Conservation (phyloP, 2,113 vertebrate species). For the Planiliza haematocheilus region DNA sequence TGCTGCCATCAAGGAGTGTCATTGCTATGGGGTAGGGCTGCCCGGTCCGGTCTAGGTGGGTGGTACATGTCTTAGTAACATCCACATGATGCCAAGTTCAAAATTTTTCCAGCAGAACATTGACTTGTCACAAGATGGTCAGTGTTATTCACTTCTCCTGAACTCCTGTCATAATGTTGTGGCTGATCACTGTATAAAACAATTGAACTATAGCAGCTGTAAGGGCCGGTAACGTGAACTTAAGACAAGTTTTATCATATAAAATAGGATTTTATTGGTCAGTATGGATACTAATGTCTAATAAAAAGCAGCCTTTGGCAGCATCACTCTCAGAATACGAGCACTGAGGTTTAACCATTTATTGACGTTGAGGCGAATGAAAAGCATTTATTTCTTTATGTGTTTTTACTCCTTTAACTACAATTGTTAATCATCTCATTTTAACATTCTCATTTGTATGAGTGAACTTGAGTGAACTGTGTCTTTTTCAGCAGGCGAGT, state of each 20-base stretch:
- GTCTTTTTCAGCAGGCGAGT: not conserved
- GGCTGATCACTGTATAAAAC: not conserved
- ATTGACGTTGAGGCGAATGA: conserved; percentile 2
- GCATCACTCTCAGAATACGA: not conserved
- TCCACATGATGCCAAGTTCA: too few relatives aligned
- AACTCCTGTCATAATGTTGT: too few relatives aligned
- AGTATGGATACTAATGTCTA: not conserved
- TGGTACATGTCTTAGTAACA: too few relatives aligned
- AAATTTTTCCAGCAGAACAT: too few relatives aligned
- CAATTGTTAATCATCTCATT: conserved; percentile 6
- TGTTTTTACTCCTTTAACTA: not conserved
- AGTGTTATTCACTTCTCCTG: too few relatives aligned
- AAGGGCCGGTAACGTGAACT: not conserved
- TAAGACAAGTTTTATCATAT: not conserved
- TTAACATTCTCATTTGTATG: not conserved
- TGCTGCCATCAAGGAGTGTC: too few relatives aligned
- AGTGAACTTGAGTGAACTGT: not conserved
- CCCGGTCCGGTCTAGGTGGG: too few relatives aligned
- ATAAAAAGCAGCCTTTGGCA: not conserved
- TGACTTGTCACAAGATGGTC: too few relatives aligned
- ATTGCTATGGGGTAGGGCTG: too few relatives aligned
- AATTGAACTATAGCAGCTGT: conserved; percentile 6
- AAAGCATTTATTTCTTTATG: not conserved
- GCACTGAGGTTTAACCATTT: not conserved
- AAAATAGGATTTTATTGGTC: not conserved